Base-by-base conservation (phyloP, 2,888 invertebrate species). In the Augochlorella aurata region DNA sequence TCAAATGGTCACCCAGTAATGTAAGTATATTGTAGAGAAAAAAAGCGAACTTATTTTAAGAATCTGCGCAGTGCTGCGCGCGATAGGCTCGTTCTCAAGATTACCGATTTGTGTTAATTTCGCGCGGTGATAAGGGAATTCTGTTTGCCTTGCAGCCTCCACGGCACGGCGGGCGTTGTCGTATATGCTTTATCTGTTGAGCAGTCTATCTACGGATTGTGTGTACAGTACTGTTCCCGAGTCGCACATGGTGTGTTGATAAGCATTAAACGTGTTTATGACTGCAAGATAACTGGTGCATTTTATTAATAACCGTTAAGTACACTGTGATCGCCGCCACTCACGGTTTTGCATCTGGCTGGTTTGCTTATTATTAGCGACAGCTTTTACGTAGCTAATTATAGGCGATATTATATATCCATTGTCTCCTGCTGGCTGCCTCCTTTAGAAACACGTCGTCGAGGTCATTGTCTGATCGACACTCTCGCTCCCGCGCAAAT, bases 241-340 rank as follows among this genome's bases (percentile, higher is more conserved):
- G 79, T 79, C 76, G 77, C 88, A 82, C 79, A 84, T 88, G 88
- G 84, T 83, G 74, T 73, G 79, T 82, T 82, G 85, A 88, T 88
- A 89, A 88, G 89, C 79, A 69, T 65, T 78, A 76, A 84, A 77
- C 72, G 82, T 84, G 84, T 88, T 84, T 73, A 79, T 74, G 77
- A 72, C 72, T 52, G 75, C 72, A 63, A 83, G 87, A 87, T 87
- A 85, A 83, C 80, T 73, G 66, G 76, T 47, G 70, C 78, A 85
- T 89, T 87, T 89, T 87, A 85, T 89, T 89, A 87, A 89, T 85
- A 89, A 87, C 79, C 78, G 77, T 88, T 87, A 89, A 89, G 81
- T 71, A 79, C 73, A 58, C 76, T 74, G 70, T 80, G 87, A 88
- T 88, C 85, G 85, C 83, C 87, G 82, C 66, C 67, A 80, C 81